phyloP scores from a whole-genome alignment of 2,888 invertebrate species.

The Eilema sororculum region DNA sequence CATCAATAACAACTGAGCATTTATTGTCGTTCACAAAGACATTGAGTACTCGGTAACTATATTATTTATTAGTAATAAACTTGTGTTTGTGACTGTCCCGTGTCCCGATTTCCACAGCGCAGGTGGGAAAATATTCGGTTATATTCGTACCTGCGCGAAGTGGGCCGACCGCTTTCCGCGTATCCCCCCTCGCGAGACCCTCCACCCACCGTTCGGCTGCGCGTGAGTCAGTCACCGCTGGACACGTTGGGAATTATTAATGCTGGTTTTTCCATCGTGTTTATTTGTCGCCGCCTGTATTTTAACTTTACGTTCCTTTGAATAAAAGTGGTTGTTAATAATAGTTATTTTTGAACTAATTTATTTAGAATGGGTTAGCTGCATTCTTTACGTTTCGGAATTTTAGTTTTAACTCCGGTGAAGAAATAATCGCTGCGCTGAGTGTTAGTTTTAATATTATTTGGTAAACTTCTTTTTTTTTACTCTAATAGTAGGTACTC shows the following conservation, averaged over 20 bases:
- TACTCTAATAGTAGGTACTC: background rate
- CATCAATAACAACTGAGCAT: background rate
- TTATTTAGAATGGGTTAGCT: conserved; percentile 31
- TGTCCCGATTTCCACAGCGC: conserved; percentile 66
- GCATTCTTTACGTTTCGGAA: conserved; percentile 2
- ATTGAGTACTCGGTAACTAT: background rate
- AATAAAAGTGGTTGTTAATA: conserved; percentile 38
- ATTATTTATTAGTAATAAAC: conserved; percentile 29
- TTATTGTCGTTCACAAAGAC: background rate
- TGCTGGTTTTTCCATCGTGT: conserved; percentile 48
- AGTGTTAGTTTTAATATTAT: background rate
- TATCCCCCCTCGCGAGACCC: conserved; percentile 47
- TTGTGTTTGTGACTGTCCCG: conserved; percentile 56
- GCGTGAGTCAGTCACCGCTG: conserved; percentile 66
- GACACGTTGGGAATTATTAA: conserved; percentile 60
- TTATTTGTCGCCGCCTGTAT: conserved; percentile 39
- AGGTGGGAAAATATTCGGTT: conserved; percentile 84
- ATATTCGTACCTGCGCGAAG: conserved; percentile 81
- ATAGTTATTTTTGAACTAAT: conserved; percentile 37
- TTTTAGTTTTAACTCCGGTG: conserved; percentile 19
- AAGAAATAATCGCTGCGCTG: background rate
- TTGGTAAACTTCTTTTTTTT: background rate
- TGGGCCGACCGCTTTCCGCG: conserved; percentile 79
- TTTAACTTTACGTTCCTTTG: conserved; percentile 35
- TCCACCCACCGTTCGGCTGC: conserved; percentile 24